Percentiles rank a stretch among this genome's conserved stretches.
These are phyloP conservation scores for Peromyscus aztecus DNA, from an alignment of 2,797 vertebrate genomes.

Conservation along the genomic window DNA sequence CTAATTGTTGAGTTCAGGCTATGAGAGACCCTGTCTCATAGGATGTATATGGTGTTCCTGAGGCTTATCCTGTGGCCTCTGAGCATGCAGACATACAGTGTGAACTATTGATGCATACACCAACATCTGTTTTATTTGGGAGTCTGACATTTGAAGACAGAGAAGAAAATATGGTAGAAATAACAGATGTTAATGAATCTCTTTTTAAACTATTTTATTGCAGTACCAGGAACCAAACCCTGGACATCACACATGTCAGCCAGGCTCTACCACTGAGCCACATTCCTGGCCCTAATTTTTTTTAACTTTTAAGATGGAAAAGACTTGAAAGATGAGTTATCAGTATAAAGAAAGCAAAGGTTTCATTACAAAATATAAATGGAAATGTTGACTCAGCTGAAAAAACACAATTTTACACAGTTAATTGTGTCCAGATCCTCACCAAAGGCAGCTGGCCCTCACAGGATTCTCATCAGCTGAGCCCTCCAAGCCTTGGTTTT, in stretches of 20 bases:
- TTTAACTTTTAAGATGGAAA: conserved; percentile 38
- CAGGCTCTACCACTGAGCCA: not conserved
- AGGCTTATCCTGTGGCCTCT: not conserved
- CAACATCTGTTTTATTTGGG: not conserved
- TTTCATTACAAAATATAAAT: conserved; percentile 1
- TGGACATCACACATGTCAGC: not conserved
- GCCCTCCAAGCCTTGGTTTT: not conserved
- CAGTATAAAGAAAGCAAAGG: conserved; percentile 14
- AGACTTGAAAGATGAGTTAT: conserved; percentile 41
- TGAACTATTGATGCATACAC: not conserved
- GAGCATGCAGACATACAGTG: not conserved
- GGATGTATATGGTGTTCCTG: not conserved
- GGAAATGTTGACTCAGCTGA: conserved; percentile 11
- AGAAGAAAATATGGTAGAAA: conserved; percentile 36
- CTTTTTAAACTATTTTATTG: conserved; percentile 32
- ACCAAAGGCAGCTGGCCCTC: not conserved
- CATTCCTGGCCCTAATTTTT: not conserved
- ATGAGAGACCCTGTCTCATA: not conserved
- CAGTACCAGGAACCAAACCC: not conserved
- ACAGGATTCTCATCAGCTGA: not conserved
- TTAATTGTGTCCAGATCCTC: not conserved
- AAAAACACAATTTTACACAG: not conserved
- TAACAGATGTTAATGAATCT: conserved; percentile 51
- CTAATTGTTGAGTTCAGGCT: not conserved
- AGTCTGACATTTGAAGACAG: conserved; percentile 28